Evolutionary conservation across 2,113 vertebrate genomes (phyloP), one percentile per base, ranked within the genome.

Genomic region (Nothobranchius furzeri): DNA sequence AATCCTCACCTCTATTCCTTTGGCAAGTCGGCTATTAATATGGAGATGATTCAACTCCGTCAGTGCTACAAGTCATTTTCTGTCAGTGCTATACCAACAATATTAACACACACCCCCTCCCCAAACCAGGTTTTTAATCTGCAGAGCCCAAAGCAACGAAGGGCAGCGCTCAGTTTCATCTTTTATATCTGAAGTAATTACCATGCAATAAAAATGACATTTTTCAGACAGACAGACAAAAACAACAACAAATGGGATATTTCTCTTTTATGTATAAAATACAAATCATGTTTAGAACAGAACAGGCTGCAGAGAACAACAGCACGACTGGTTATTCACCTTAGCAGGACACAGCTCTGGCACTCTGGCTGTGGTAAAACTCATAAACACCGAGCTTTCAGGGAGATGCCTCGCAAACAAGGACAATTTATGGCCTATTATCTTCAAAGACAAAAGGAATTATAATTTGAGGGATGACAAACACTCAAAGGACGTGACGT

Each of bases 391-490:
- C 36, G 60, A 78, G 88, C 88, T 90, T 85, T 90, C 86, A 82
- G 84, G 78, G 80, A 89, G 86, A 70, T 82, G 89, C 83, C 85
- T 84, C 72, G 67, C 89, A 90, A 91, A 92, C 90, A 92, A 92
- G 90, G 90, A 92, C 90, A 88, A 91, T 90, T 90, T 91, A 89
- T 85, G 84, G 83, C 82, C 85, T 88, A 90, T 90, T 90, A 89
- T 88, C 87, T 89, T 90, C 79, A 90, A 90, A 90, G 91, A 92
- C 90, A 92, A 92, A 90, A 82, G 79, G 76, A 88, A 86, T 88
- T 90, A 90, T 85, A 89, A 90, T 92, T 88, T 88, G 84, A 90
- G 73, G 79, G 81, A 91, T 90, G 90, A 90, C 88, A 89, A 87
- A 85, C 80, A 76, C 81, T 89, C 59, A 78, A 79, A 84, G 81